phyloP scores from a whole-genome alignment of 2,888 invertebrate genomes.

The Gari tellinella region DNA sequence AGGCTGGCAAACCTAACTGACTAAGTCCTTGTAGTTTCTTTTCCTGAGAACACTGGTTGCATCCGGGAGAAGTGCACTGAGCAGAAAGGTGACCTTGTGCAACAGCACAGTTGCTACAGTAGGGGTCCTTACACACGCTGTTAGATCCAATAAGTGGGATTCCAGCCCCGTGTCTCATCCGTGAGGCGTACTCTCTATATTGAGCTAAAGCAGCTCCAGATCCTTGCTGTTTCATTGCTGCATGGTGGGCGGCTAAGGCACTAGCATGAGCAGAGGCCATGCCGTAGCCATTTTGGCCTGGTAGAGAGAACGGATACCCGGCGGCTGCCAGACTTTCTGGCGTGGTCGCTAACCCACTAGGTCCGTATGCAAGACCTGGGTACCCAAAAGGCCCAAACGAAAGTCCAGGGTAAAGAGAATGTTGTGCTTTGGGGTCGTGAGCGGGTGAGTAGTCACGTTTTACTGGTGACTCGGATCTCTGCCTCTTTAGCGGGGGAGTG shows the following conservation, averaged over 20 bases:
- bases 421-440: slow-evolving; percentile 45
- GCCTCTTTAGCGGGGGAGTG: slow-evolving; percentile 45
- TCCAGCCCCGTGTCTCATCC: slow-evolving; percentile 94
- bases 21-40: slow-evolving; percentile 75
- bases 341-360: slow-evolving; percentile 41
- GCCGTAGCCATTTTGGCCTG: slow-evolving; percentile 56
- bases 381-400: slow-evolving; percentile 47
- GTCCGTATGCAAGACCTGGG: slow-evolving; percentile 46
- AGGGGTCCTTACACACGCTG: slow-evolving; percentile 97
- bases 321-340: slow-evolving; percentile 56
- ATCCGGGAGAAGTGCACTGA: slow-evolving; percentile 94
- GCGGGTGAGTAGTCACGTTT: slow-evolving; percentile 47
- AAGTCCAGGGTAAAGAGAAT: slow-evolving; percentile 62
- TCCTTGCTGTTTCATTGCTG: slow-evolving; percentile 53
- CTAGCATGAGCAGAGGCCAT: slow-evolving; percentile 63
- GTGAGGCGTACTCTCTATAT: slow-evolving; percentile 90
- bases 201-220: slow-evolving; percentile 62
- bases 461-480: slow-evolving; percentile 50
- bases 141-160: slow-evolving; percentile 85
- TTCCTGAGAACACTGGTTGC: slow-evolving; percentile 97
- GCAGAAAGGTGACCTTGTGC: slow-evolving; percentile 89
- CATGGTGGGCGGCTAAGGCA: slow-evolving; percentile 62
- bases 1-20: slow-evolving; percentile 65
- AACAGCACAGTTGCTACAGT: slow-evolving; percentile 97
- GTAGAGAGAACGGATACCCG: slow-evolving; percentile 56